phyloP scores from a whole-genome alignment of 2,113 vertebrate genomes.

The Pygoscelis antarcticus region DNA sequence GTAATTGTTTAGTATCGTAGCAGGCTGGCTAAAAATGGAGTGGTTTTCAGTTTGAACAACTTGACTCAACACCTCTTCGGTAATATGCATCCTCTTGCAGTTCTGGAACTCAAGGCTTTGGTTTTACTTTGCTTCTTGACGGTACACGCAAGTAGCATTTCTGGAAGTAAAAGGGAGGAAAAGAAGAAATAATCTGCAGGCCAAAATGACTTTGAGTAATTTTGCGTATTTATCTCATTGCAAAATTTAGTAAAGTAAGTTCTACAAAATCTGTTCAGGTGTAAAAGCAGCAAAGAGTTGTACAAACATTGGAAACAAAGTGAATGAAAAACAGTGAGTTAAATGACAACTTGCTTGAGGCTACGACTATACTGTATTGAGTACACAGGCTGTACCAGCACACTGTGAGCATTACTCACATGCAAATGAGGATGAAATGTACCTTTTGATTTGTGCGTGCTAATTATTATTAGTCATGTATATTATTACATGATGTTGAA shows the following conservation, averaged over 20 bases:
- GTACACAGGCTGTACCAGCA: neutral
- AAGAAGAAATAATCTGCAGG: neutral
- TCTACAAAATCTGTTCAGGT: neutral
- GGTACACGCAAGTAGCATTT: neutral
- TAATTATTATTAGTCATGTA: neutral
- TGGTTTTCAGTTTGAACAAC: neutral
- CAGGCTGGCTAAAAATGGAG: neutral
- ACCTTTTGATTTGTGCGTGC: neutral
- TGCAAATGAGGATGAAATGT: neutral
- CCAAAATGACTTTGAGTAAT: neutral
- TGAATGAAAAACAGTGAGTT: neutral
- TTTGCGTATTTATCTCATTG: neutral
- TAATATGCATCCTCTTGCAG: neutral
- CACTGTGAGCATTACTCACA: rapidly evolving
- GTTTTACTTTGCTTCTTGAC: neutral
- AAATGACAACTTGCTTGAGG: neutral
- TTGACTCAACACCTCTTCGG: neutral
- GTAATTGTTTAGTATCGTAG: neutral
- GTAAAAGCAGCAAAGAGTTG: neutral
- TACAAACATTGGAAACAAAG: neutral
- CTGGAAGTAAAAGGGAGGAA: neutral
- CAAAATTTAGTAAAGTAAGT: neutral
- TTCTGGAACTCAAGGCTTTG: neutral
- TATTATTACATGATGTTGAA: neutral
- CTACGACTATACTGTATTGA: rapidly evolving